Conservation (phyloP, 2,888 invertebrate species). For the Hydroisotoma schaefferi region DNA sequence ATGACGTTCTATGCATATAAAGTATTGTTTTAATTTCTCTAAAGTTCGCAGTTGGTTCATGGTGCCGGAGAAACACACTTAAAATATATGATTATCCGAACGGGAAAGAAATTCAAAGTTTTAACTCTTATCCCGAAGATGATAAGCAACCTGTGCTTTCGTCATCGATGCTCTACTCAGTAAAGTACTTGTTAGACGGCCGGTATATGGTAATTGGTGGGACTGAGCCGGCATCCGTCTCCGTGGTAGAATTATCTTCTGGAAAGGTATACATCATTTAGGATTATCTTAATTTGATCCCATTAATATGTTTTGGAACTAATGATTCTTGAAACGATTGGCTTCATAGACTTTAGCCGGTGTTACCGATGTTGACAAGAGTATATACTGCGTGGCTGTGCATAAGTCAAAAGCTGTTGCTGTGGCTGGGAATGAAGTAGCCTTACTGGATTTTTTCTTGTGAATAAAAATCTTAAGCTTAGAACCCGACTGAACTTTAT, state of each 20-base stretch:
- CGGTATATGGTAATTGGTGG: constrained; percentile 62
- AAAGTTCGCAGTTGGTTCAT: constrained; percentile 64
- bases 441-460: constrained; percentile 22
- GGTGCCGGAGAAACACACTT: constrained; percentile 54
- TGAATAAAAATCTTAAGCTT: too few species aligned
- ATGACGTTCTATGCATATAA: neutral
- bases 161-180: constrained; percentile 34
- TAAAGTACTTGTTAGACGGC: constrained; percentile 24
- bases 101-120: constrained; percentile 10
- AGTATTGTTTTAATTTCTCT: neutral
- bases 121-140: constrained; percentile 8
- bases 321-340: neutral
- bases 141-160: neutral
- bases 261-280: constrained; percentile 52
- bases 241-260: constrained; percentile 61
- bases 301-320: neutral
- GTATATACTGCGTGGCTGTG: constrained; percentile 58
- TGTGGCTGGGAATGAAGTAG: constrained; percentile 22
- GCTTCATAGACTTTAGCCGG: constrained; percentile 58
- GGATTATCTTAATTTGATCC: neutral
- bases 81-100: constrained; percentile 50
- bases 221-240: constrained; percentile 59
- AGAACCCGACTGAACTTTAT: too few species aligned
- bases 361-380: constrained; percentile 58
- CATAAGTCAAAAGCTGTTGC: constrained; percentile 13